These are phyloP conservation scores for Epinotia bilunana DNA, from an alignment of 2,888 invertebrate species.

Conservation along the genomic window DNA sequence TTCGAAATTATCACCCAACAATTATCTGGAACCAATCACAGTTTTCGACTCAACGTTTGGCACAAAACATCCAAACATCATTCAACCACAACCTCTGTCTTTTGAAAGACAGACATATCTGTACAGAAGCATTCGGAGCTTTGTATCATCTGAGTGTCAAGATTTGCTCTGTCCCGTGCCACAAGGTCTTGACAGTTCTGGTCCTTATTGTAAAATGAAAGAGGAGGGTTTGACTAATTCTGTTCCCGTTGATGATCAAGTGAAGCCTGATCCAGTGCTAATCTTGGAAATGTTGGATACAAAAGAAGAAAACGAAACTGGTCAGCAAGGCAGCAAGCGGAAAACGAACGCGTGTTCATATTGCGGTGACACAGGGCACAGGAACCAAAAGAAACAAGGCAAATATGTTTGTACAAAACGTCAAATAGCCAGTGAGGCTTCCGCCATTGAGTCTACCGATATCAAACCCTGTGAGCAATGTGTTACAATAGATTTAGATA, in stretches of 20 bases:
- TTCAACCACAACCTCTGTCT: neutral
- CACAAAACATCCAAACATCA: neutral
- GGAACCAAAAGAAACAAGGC: neutral
- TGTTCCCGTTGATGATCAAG: too few relatives aligned
- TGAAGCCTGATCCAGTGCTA: too few relatives aligned
- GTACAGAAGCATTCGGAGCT: neutral
- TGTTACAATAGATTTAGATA: neutral
- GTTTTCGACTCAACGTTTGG: neutral
- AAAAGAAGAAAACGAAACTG: neutral
- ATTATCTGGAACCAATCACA: neutral
- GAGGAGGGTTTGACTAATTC: neutral
- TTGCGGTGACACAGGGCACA: neutral
- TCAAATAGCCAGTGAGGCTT: neutral
- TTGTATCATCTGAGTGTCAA: neutral
- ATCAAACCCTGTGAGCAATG: neutral
- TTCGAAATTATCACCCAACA: neutral
- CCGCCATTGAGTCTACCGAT: neutral
- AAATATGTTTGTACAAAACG: conserved; percentile 2
- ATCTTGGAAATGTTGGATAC: too few relatives aligned
- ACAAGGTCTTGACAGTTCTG: neutral
- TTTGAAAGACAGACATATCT: conserved; percentile 5
- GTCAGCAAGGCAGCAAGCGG: neutral
- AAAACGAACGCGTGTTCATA: neutral
- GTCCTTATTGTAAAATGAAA: neutral
- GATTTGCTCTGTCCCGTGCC: conserved; percentile 1